phyloP scores from a whole-genome alignment of 2,797 vertebrate species.

The Pseudochirops corinnae region DNA sequence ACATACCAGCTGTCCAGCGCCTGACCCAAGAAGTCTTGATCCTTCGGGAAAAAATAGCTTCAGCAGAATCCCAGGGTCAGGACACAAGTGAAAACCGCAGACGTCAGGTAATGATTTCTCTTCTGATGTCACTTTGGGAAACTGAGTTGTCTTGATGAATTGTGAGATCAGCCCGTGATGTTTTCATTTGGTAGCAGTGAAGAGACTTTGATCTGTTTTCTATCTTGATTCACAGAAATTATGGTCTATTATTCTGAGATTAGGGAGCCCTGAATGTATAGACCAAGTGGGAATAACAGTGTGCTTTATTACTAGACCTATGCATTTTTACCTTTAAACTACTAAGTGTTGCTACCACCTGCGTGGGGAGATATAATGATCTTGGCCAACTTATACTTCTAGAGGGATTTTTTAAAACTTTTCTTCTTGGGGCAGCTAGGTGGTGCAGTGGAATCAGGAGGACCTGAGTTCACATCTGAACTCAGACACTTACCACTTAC shows the following conservation, averaged over 20 bases:
- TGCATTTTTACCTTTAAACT: not conserved
- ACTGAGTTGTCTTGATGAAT: not conserved
- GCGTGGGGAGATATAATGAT: not conserved
- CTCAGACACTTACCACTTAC: no score
- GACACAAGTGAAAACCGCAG: slow-evolving; percentile 82
- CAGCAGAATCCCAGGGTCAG: slow-evolving; percentile 80
- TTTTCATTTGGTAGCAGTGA: not conserved
- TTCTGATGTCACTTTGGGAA: not conserved
- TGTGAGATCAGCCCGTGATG: not conserved
- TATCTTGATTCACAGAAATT: not conserved
- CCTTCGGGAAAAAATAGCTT: slow-evolving; percentile 88
- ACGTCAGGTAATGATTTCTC: slow-evolving; percentile 87
- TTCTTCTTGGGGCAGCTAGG: not conserved
- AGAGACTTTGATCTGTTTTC: not conserved
- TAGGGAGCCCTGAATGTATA: not conserved
- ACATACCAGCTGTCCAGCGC: slow-evolving; percentile 89
- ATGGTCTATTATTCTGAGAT: not conserved
- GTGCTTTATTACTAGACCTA: not conserved
- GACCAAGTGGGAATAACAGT: not conserved
- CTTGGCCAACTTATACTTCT: not conserved
- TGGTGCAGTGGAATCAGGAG: no score
- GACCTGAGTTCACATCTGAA: no score
- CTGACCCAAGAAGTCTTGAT: slow-evolving; percentile 91
- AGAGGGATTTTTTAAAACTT: not conserved
- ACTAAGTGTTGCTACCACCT: not conserved